Percentiles rank a stretch among this genome's conserved stretches.
Conservation (phyloP, 2,113 vertebrate species). For the Tachysurus fulvidraco region DNA sequence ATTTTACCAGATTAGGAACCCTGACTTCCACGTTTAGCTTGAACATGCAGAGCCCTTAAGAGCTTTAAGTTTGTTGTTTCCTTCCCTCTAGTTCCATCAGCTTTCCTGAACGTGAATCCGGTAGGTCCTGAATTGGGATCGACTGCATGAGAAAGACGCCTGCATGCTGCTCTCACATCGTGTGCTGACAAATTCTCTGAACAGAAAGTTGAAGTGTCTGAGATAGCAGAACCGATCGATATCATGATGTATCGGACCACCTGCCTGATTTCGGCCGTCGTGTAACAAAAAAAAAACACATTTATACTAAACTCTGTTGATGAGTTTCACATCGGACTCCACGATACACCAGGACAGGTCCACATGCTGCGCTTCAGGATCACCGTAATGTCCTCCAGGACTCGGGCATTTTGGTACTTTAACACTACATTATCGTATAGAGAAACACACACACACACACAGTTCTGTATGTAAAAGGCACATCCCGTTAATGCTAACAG, state of each 20-base stretch:
- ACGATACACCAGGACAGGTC: background rate
- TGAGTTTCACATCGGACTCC: background rate
- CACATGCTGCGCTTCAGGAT: background rate
- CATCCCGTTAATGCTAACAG: background rate
- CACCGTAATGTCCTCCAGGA: background rate
- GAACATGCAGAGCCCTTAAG: background rate
- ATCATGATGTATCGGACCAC: background rate
- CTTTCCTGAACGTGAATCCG: background rate
- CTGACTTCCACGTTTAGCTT: no score
- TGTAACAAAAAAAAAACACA: background rate
- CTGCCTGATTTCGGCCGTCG: background rate
- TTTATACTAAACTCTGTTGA: background rate
- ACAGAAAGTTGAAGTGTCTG: background rate
- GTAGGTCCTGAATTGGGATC: no score
- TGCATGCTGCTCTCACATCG: background rate
- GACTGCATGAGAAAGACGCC: background rate
- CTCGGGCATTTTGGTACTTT: conserved; percentile 14
- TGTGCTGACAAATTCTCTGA: background rate
- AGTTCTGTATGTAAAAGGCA: background rate
- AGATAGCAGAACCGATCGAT: background rate
- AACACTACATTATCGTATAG: conserved; percentile 22
- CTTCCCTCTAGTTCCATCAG: no score
- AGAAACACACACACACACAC: background rate
- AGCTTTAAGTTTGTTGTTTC: no score
- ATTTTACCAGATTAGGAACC: no score